Evolutionary conservation across 2,888 invertebrate genomes (phyloP).

Genomic region (Parnassius smintheus): DNA sequence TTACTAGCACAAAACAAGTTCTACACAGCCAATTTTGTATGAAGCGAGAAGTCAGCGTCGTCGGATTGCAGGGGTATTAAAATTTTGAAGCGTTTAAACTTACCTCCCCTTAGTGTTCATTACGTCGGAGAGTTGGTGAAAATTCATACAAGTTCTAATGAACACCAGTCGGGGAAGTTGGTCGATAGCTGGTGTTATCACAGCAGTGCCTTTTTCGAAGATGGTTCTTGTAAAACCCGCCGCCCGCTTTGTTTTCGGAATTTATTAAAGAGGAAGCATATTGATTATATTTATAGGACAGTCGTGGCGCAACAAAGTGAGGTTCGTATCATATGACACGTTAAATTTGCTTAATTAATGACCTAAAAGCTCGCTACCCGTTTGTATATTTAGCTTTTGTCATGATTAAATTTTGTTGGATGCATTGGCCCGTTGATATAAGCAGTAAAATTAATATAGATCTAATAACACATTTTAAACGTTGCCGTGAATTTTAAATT

Average conservation of each 20-base stretch:
- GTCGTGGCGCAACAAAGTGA: constrained; percentile 14
- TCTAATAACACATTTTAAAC: no score
- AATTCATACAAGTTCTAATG: constrained; percentile 79
- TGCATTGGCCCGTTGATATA: no score
- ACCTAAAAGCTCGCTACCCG: constrained; percentile 2
- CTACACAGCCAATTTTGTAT: background rate
- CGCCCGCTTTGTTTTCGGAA: constrained; percentile 40
- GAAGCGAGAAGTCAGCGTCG: background rate
- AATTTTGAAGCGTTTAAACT: constrained; percentile 76
- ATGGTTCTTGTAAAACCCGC: constrained; percentile 42
- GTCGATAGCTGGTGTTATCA: constrained; percentile 48
- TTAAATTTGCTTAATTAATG: constrained; percentile 20
- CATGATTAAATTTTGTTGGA: no score
- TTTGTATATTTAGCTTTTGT: background rate
- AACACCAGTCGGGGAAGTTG: constrained; percentile 71
- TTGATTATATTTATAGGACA: constrained; percentile 18
- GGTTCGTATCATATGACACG: constrained; percentile 9
- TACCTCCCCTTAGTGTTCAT: constrained; percentile 79
- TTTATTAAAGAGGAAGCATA: constrained; percentile 30
- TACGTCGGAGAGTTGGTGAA: constrained; percentile 73
- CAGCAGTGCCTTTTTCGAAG: constrained; percentile 33
- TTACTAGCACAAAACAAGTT: background rate
- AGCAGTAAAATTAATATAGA: no score
- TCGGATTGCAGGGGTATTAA: constrained; percentile 56
- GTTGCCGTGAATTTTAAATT: no score